phyloP scores from a whole-genome alignment of 64 coral and sea anemone genomes.

The Stichodactyla helianthus region DNA sequence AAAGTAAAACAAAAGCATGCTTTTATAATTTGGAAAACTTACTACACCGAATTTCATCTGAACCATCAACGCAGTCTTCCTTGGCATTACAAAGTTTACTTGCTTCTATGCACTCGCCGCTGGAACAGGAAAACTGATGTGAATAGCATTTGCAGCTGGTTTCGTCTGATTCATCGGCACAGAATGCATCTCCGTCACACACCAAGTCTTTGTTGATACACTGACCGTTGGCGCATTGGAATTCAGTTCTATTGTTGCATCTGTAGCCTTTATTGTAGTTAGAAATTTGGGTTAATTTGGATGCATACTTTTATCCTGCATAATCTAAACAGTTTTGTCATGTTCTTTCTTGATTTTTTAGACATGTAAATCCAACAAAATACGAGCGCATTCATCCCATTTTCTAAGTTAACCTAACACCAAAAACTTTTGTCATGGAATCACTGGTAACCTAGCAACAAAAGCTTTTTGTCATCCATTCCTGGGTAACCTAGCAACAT shows the following conservation, averaged over 20 bases:
- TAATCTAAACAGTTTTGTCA: too few species aligned
- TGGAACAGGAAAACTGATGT: conserved; percentile 26
- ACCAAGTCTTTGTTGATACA: conserved; percentile 45
- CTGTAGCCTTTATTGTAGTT: conserved; percentile 8
- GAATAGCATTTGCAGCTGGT: conserved; percentile 33
- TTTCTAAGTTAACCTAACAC: too few species aligned
- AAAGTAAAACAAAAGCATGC: too few species aligned
- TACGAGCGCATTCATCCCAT: too few species aligned
- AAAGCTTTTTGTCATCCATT: too few species aligned
- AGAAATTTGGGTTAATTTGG: background rate
- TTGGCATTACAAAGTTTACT: conserved; percentile 15
- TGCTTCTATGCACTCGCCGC: conserved; percentile 28
- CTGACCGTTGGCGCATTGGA: conserved; percentile 39
- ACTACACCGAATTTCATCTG: conserved; percentile 50
- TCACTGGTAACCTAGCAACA: too few species aligned
- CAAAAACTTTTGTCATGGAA: too few species aligned
- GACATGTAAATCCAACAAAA: too few species aligned
- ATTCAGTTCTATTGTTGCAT: conserved; percentile 13
- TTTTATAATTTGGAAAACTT: background rate
- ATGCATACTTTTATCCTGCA: too few species aligned
- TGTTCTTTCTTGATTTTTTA: background rate
- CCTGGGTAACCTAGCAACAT: too few species aligned
- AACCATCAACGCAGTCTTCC: conserved; percentile 18
- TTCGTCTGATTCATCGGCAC: conserved; percentile 40
- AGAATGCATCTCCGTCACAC: conserved; percentile 39